Evolutionary conservation across 2,888 invertebrate species (phyloP).

Genomic region (Agrenia bidenticulata): DNA sequence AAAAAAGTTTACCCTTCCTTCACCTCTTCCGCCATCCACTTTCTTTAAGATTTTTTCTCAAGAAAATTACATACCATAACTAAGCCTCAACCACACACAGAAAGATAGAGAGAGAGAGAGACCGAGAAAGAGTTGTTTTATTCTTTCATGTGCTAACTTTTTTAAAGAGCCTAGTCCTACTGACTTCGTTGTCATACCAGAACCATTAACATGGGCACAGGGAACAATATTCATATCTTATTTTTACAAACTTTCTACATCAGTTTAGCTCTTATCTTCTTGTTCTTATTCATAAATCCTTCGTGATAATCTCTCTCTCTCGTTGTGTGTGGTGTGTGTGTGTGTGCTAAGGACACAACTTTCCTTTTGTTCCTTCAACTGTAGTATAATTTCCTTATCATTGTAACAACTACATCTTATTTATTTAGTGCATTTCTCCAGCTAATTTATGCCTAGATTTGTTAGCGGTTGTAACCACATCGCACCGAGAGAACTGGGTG

Average conservation of each 20-base stretch:
- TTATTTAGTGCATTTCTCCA: too few relatives aligned
- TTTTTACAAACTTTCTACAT: constrained; percentile 17
- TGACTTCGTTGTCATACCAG: constrained; percentile 4
- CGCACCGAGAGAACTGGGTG: too few relatives aligned
- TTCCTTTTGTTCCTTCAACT: too few relatives aligned
- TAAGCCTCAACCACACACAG: not conserved
- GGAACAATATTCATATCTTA: constrained; percentile 22
- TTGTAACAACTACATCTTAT: too few relatives aligned
- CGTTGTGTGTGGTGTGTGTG: too few relatives aligned
- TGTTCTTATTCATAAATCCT: constrained; percentile 18
- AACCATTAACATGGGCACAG: constrained; percentile 11
- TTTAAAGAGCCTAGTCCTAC: constrained; percentile 2
- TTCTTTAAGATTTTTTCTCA: constrained; percentile 3
- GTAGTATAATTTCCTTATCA: too few relatives aligned
- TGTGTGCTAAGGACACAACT: too few relatives aligned
- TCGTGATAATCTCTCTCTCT: constrained; percentile 2
- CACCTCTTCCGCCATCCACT: constrained; percentile 28
- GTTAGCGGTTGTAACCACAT: too few relatives aligned
- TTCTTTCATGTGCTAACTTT: constrained; percentile 15
- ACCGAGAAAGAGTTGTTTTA: too few relatives aligned
- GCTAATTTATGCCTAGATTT: too few relatives aligned
- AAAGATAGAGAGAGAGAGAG: not conserved
- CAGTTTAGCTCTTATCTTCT: constrained; percentile 14
- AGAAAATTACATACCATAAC: not conserved
- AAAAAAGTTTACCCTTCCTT: constrained; percentile 28